Conservation (phyloP, 2,888 invertebrate species). For the Stenichneumon culpator region DNA sequence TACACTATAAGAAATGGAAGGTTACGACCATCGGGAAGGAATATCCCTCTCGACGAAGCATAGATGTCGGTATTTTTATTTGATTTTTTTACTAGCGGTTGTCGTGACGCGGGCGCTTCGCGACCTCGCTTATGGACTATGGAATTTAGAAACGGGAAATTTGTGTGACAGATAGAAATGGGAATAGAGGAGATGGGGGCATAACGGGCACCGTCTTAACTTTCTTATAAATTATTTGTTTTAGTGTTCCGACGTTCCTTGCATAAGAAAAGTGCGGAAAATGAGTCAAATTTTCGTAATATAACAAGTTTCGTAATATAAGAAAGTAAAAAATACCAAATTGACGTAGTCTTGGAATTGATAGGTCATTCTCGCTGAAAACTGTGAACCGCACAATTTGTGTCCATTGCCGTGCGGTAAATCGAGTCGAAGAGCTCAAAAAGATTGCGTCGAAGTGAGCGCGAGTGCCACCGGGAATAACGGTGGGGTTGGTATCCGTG, state of each 20-base stretch:
- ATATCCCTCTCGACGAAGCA: not conserved
- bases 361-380: not conserved
- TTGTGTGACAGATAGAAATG: too few relatives aligned
- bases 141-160: too few relatives aligned
- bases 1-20: not conserved
- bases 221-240: too few relatives aligned
- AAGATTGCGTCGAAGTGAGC: not conserved
- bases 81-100: not conserved
- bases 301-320: too few relatives aligned
- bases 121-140: too few relatives aligned
- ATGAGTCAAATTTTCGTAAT: too few relatives aligned
- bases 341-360: not conserved
- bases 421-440: not conserved
- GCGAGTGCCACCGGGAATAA: not conserved
- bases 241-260: too few relatives aligned
- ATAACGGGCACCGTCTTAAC: too few relatives aligned
- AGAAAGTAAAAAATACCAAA: too few relatives aligned
- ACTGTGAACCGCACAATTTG: not conserved
- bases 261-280: too few relatives aligned
- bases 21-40: not conserved
- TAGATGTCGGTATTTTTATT: not conserved
- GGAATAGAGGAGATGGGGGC: too few relatives aligned
- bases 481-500: not conserved
- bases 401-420: not conserved
- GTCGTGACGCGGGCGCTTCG: too few relatives aligned